A percentile compares a stretch with the other conserved stretches of the same genome.
Conservation (phyloP, 2,113 vertebrate species). For the Brachypodius melanocephalos region DNA sequence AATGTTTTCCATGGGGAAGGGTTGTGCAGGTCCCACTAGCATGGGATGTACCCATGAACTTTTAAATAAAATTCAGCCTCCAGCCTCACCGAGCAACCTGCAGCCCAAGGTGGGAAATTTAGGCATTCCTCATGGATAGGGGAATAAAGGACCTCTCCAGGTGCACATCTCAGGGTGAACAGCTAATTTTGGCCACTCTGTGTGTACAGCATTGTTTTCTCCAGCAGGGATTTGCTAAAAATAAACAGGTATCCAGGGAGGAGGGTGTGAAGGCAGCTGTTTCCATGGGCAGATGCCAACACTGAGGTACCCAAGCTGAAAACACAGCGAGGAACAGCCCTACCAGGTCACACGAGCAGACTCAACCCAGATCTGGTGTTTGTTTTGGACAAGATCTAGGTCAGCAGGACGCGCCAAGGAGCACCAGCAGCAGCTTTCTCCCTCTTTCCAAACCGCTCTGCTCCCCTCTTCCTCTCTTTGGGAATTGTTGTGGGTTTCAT, state of each 20-base stretch:
- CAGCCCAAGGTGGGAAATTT: neutral
- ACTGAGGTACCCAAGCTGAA: neutral
- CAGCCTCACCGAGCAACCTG: neutral
- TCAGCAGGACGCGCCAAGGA: neutral
- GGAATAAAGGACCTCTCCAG: neutral
- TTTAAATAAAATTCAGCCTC: neutral
- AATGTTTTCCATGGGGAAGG: accelerated
- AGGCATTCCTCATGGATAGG: neutral
- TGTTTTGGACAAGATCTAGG: neutral
- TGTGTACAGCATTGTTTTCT: neutral
- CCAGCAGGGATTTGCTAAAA: neutral
- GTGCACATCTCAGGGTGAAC: accelerated
- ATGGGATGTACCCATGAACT: neutral
- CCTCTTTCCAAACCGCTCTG: neutral
- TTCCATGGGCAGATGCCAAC: neutral
- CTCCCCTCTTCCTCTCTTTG: neutral
- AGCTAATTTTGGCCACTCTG: neutral
- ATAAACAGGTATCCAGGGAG: neutral
- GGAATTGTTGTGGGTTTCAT: neutral
- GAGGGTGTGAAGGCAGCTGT: neutral
- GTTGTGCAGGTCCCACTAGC: accelerated
- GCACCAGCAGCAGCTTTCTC: neutral
- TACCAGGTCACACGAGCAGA: neutral
- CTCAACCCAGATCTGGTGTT: neutral
- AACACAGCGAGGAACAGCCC: neutral